phyloP scores from a whole-genome alignment of 2,888 invertebrate genomes.

The Tetropium fuscum region DNA sequence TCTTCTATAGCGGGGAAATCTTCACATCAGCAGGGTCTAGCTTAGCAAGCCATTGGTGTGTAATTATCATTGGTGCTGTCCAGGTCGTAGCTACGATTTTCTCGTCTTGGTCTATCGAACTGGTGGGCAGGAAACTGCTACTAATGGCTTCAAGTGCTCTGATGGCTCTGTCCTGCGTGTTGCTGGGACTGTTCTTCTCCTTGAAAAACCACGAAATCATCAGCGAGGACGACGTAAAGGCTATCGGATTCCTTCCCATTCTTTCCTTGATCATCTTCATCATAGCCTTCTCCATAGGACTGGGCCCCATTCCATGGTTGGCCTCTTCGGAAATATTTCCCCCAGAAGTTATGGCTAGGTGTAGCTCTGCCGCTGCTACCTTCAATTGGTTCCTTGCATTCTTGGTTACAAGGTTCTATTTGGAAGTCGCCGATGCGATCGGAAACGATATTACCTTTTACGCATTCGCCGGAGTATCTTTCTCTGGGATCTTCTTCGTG shows the following conservation, averaged over 20 bases:
- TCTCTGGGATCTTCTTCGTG: constrained; percentile 74
- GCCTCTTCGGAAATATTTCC: constrained; percentile 87
- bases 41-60: constrained; percentile 66
- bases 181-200: constrained; percentile 79
- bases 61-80: constrained; percentile 75
- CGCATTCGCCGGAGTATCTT: constrained; percentile 78
- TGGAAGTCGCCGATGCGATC: constrained; percentile 69
- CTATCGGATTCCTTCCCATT: constrained; percentile 81
- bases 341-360: constrained; percentile 81
- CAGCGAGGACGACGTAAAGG: constrained; percentile 64
- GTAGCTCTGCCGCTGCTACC: constrained; percentile 83
- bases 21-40: constrained; percentile 74
- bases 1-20: constrained; percentile 82
- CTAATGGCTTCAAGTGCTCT: constrained; percentile 79
- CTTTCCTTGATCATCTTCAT: constrained; percentile 80
- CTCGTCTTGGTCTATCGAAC: constrained; percentile 83
- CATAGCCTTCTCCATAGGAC: constrained; percentile 83
- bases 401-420: constrained; percentile 81
- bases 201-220: constrained; percentile 58
- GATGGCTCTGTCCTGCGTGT: constrained; percentile 77
- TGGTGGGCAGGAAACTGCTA: constrained; percentile 81
- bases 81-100: constrained; percentile 83
- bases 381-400: constrained; percentile 88
- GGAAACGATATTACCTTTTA: constrained; percentile 79
- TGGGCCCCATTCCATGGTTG: constrained; percentile 91